A percentile compares a stretch with the other conserved stretches of the same genome.
phyloP scores from a whole-genome alignment of 2,888 invertebrate species.

The Pheosia tremula region DNA sequence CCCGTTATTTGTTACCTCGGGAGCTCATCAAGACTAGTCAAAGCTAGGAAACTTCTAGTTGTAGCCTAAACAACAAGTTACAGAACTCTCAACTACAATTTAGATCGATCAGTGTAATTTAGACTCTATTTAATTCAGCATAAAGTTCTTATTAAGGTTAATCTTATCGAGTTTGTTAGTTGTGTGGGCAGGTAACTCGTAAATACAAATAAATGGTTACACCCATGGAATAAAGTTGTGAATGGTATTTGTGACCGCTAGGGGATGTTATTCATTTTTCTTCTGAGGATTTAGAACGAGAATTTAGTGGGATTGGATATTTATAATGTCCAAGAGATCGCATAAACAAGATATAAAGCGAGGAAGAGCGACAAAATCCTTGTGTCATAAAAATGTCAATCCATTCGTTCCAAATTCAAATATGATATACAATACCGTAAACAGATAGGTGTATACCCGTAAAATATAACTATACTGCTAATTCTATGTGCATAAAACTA shows the following conservation, averaged over 20 bases:
- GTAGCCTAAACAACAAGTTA: constrained; percentile 26
- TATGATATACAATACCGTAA: too few species aligned
- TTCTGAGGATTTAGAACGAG: not conserved
- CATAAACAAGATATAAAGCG: not conserved
- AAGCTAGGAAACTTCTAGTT: constrained; percentile 22
- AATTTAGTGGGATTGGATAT: not conserved
- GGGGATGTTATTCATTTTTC: not conserved
- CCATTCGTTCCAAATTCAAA: too few species aligned
- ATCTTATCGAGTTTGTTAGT: not conserved
- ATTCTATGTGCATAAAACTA: too few species aligned
- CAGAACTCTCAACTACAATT: constrained; percentile 6
- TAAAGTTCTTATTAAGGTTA: constrained; percentile 3
- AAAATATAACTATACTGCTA: too few species aligned
- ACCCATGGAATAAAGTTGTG: not conserved
- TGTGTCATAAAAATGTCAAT: not conserved
- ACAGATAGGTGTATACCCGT: too few species aligned
- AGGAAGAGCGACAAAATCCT: not conserved
- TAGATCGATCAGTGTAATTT: constrained; percentile 5
- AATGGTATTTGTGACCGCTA: not conserved
- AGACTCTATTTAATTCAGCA: not conserved
- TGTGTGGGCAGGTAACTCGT: constrained; percentile 13
- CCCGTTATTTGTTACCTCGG: constrained; percentile 26
- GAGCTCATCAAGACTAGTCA: constrained; percentile 32
- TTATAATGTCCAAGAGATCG: not conserved
- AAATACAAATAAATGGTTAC: constrained; percentile 29